Evolutionary conservation across 2,888 invertebrate species (phyloP), one percentile per base, ranked within the genome.

Genomic region (Eledona agricola): DNA sequence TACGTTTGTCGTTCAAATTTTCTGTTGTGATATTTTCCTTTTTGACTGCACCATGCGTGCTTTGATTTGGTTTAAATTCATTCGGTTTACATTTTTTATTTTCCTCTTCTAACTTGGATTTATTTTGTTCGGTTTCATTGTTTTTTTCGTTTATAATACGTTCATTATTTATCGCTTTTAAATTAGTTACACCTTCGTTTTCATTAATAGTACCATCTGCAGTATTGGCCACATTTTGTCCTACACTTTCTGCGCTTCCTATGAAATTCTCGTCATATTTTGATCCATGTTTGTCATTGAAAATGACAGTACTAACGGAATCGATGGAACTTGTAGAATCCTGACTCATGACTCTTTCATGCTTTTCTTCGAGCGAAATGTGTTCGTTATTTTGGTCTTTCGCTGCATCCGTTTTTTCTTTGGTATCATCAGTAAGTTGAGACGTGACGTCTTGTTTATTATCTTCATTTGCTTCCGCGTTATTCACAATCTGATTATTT

Each of bases 231-330:
- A n/a, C n/a, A n/a, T n/a, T n/a, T n/a, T n/a, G n/a, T 5, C 4
- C 19, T 19, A 15, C 2, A 9, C 3, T 22, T 17, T 20, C 22
- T 37, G 13, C 23, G 9, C 23, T 23, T 38, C 25, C 5, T 23
- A 17, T 16, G 31, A 31, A 1, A 15, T 1, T 3, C n/a, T 7
- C 7, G 13, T n/a, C 16, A 15, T 13, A 16, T 11, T 31, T 7
- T 6, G 15, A n/a, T 46, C 40, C 23, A 22, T 20, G n/a, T n/a
- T n/a, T 37, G 4, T 40, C 52, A 17, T 38, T 37, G n/a, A 49
- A 31, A 0, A 46, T 40, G 13, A 29, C 43, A 9, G 50, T 50
- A 4, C 6, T 15, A 7, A 15, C 16, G 2, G 50, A 50, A 40
- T 49, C 50, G 2, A n/a, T 11, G 1, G 50, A 49, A 12, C 40